phyloP scores from a whole-genome alignment of 2,888 invertebrate species.

The Idaea aversata region DNA sequence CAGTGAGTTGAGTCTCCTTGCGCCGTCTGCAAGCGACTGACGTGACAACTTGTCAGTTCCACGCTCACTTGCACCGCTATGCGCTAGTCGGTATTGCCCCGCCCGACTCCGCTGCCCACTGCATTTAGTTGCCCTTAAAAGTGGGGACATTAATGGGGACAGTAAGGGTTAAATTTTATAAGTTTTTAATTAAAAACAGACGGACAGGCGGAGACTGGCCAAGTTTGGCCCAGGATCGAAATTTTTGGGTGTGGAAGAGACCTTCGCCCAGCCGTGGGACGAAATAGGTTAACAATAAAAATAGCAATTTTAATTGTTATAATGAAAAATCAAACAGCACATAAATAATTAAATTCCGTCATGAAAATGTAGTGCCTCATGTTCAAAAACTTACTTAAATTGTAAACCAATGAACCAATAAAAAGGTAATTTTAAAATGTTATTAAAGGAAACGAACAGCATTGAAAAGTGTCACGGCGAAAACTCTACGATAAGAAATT shows the following conservation, averaged over 20 bases:
- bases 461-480: background rate
- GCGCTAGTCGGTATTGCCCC: slow-evolving; percentile 11
- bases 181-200: background rate
- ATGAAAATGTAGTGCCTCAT: background rate
- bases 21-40: slow-evolving; percentile 38
- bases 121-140: background rate
- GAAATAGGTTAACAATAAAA: too few relatives aligned
- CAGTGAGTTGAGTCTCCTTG: slow-evolving; percentile 22
- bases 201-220: too few relatives aligned
- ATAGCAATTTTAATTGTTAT: too few relatives aligned
- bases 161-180: background rate
- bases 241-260: too few relatives aligned
- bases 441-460: background rate
- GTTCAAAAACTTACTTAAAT: background rate
- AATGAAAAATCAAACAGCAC: too few relatives aligned
- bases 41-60: slow-evolving; percentile 53
- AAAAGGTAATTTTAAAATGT: background rate
- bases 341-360: too few relatives aligned
- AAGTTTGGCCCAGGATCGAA: too few relatives aligned
- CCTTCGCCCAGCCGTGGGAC: too few relatives aligned
- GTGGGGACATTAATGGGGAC: background rate
- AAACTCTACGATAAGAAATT: background rate
- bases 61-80: slow-evolving; percentile 28
- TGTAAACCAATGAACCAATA: background rate
- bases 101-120: background rate